Evolutionary conservation across 2,113 vertebrate species (phyloP).

Genomic region (Empidonax traillii): DNA sequence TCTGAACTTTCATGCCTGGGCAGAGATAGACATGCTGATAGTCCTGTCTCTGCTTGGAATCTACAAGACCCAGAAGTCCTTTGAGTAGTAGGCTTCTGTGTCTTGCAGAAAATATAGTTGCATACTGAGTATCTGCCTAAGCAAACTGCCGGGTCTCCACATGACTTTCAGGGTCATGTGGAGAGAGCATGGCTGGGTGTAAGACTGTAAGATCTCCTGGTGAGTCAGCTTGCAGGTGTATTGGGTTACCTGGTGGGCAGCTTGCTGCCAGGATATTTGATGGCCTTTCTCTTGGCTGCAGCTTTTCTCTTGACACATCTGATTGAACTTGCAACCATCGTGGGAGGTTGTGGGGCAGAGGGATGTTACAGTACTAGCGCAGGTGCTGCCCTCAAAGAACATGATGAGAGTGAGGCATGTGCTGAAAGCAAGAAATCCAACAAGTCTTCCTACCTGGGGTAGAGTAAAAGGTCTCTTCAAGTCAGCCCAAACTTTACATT

Average conservation of each 20-base stretch:
- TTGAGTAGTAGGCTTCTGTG: not conserved
- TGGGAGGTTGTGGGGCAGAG: not conserved
- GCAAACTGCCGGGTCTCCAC: not conserved
- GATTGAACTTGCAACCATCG: not conserved
- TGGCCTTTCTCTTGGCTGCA: not conserved
- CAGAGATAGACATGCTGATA: not conserved
- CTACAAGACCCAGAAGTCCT: not conserved
- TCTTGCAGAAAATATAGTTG: not conserved
- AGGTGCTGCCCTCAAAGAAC: not conserved
- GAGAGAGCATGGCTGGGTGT: not conserved
- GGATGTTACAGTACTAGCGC: accelerated
- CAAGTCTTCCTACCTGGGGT: not conserved
- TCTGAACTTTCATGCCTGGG: not conserved
- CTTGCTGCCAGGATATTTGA: not conserved
- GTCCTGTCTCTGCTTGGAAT: not conserved
- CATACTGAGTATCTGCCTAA: not conserved
- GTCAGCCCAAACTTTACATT: not conserved
- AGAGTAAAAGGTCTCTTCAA: not conserved
- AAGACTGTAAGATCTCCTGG: not conserved
- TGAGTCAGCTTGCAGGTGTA: not conserved
- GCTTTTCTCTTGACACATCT: not conserved
- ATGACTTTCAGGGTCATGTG: not conserved
- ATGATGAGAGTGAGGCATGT: not conserved
- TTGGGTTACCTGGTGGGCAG: not conserved
- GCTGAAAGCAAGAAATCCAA: not conserved